Conservation (phyloP, 2,113 vertebrate genomes). For the Rhea pennata region DNA sequence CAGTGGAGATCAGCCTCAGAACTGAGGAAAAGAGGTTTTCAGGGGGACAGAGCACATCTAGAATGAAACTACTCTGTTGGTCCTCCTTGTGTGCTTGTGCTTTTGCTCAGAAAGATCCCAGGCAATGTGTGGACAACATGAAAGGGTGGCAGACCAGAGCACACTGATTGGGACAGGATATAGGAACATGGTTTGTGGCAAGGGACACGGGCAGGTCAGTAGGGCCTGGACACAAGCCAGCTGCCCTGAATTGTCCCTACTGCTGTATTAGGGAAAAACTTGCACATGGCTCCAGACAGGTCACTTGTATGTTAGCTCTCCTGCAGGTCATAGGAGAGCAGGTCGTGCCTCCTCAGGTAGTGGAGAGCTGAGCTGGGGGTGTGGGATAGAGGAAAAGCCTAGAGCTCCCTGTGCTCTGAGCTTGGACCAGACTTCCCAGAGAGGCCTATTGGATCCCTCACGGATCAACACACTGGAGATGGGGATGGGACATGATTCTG, state of each 20-base stretch:
- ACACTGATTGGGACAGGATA: neutral
- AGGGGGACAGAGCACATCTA: neutral
- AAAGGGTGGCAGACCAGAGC: neutral
- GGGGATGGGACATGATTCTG: neutral
- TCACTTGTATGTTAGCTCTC: neutral
- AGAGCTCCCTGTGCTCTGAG: too few relatives aligned
- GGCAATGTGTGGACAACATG: neutral
- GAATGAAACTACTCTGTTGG: neutral
- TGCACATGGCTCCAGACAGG: neutral
- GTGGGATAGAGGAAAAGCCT: too few relatives aligned
- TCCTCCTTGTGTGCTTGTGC: neutral
- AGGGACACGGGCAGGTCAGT: neutral
- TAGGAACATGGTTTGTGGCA: neutral
- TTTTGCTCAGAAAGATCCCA: accelerated
- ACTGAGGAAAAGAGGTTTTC: neutral
- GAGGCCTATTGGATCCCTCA: too few relatives aligned
- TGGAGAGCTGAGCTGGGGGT: too few relatives aligned
- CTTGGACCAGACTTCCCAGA: too few relatives aligned
- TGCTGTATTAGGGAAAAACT: neutral
- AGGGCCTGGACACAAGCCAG: neutral
- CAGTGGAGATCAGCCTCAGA: neutral
- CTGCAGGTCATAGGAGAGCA: too few relatives aligned
- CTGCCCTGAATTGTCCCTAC: neutral
- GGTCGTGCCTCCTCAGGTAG: too few relatives aligned
- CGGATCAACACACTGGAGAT: neutral